Evolutionary conservation across 2,113 vertebrate genomes (phyloP), one percentile per base, ranked within the genome.

Genomic region (Brachirus orientalis): DNA sequence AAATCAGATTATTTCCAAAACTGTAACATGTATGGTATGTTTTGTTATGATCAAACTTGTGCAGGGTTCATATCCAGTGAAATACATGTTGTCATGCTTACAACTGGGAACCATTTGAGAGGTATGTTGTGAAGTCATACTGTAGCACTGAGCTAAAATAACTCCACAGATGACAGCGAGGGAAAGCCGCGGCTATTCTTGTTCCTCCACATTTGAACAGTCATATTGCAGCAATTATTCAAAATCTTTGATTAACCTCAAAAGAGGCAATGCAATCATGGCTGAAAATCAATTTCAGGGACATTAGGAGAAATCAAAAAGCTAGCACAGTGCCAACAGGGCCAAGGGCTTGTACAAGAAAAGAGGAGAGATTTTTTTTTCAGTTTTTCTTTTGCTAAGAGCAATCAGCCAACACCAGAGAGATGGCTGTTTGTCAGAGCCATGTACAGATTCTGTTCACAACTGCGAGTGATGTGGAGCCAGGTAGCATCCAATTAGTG

Each of bases 401-500:
- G 84, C 88, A 93, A 92, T 91, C 88, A 93, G 80, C 85, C 90
- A 91, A 87, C 89, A 91, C 84, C 85, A 90, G 74, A 89, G 88
- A 86, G 86, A 82, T 82, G 17, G 72, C 86, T 80, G 83, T 83
- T 90, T 78, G 76, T 79, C 74, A 51, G 78, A 89, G 89, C 88
- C 89, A 91, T 88, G 92, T 78, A 67, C 69, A 74, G 79, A 84
- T 88, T 70, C 84, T 85, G 83, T 79, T 88, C 86, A 66, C 80
- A 85, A 74, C 86, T 64, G 78, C 82, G 75, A 89, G 89, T 90
- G 89, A 93, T 89, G 90, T 87, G 62, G 78, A 89, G 91, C 90
- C 91, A 92, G 92, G 89, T 93, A 93, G 71, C 84, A 85, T 92
- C 90, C 90, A 94, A 93, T 94, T 93, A 94, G 91, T 43, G 87